phyloP scores from a whole-genome alignment of 2,113 vertebrate genomes.

The Typhlomys cinereus region DNA sequence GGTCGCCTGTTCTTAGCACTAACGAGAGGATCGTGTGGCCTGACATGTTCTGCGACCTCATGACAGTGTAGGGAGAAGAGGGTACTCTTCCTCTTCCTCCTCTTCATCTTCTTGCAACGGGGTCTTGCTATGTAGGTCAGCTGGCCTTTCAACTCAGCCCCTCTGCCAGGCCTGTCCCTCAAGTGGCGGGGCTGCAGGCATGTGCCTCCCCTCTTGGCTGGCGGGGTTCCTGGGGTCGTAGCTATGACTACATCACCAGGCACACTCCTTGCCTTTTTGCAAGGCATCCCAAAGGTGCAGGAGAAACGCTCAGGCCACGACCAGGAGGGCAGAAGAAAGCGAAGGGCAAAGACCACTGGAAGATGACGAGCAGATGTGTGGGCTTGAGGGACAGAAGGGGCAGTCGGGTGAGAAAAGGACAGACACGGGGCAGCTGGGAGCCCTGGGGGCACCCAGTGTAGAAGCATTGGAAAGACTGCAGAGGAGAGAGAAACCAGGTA shows the following conservation, averaged over 20 bases:
- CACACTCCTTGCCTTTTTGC: background rate
- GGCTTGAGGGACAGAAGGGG: fast-evolving
- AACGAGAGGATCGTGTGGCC: background rate
- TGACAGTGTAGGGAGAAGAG: background rate
- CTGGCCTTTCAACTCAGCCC: background rate
- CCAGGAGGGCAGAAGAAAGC: background rate
- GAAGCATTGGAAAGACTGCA: fast-evolving
- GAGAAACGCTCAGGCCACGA: background rate
- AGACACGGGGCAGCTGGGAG: fast-evolving
- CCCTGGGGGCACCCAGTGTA: fast-evolving
- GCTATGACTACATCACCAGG: background rate
- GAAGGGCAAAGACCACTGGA: background rate
- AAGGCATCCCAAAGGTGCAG: background rate
- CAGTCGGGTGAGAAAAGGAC: too few relatives aligned
- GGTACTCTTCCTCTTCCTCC: too few relatives aligned
- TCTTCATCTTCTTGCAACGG: background rate
- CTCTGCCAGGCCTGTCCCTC: background rate
- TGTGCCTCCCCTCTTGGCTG: too few relatives aligned
- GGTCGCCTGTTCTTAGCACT: background rate
- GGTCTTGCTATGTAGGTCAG: background rate
- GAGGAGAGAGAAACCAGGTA: fast-evolving
- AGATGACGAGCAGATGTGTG: fast-evolving
- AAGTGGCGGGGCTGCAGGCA: background rate
- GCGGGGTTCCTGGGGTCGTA: background rate
- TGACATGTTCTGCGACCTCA: background rate